Evolutionary conservation across 23 tunicate genomes (phyloP).

Genomic region (Styela plicata): DNA sequence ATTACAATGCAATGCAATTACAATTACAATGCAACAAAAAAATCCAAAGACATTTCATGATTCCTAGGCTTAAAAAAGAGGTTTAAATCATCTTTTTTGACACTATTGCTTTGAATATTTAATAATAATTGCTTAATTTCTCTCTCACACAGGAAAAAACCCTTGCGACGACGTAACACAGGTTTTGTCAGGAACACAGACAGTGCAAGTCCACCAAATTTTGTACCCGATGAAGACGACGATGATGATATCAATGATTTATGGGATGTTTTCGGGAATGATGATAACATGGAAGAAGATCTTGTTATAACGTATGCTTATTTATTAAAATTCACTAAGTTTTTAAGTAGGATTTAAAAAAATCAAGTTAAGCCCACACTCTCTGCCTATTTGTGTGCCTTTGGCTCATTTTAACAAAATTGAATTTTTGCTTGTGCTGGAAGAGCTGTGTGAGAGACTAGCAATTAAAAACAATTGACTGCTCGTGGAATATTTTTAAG

Average conservation of each 20-base stretch:
- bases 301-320: slow-evolving; percentile 27
- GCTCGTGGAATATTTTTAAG: no score
- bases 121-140: not conserved
- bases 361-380: no score
- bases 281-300: slow-evolving; percentile 47
- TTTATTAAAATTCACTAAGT: no score
- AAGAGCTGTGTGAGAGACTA: no score
- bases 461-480: no score
- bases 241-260: slow-evolving; percentile 38
- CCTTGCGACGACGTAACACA: not conserved
- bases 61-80: not conserved
- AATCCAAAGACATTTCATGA: no score
- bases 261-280: slow-evolving; percentile 46
- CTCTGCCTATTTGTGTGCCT: no score
- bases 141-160: not conserved
- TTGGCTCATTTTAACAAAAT: no score
- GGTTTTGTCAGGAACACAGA: not conserved
- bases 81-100: not conserved
- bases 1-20: no score
- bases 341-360: no score
- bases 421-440: no score
- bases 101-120: not conserved
- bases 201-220: slow-evolving; percentile 30
- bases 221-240: slow-evolving; percentile 31
- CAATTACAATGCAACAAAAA: no score